A percentile compares a stretch with the other conserved stretches of the same genome.
These are phyloP conservation scores for Ylistrum balloti DNA, from an alignment of 1,140 invertebrate genomes.

Conservation along the genomic window DNA sequence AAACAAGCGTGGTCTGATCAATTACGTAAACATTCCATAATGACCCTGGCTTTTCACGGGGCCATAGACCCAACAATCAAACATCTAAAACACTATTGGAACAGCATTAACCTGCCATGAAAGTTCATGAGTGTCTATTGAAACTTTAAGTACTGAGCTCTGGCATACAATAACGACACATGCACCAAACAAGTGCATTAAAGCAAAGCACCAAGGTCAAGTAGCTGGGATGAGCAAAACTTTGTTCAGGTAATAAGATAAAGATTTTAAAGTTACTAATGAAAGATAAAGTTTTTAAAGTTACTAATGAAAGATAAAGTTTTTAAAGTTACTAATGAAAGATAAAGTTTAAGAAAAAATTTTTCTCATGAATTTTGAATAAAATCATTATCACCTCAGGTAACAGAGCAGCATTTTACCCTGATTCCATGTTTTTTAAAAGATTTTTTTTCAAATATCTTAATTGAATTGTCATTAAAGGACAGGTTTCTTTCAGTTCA, in stretches of 20 bases:
- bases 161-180: neutral
- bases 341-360: neutral
- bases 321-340: neutral
- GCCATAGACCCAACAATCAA: too few relatives aligned
- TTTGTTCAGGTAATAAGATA: neutral
- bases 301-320: neutral
- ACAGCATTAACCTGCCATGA: too few relatives aligned
- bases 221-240: neutral
- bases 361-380: neutral
- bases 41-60: too few relatives aligned
- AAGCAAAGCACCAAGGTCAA: conserved; percentile 17
- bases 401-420: neutral
- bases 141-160: neutral
- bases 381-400: neutral
- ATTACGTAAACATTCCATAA: too few relatives aligned
- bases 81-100: too few relatives aligned
- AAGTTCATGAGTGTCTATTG: neutral
- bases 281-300: too few relatives aligned
- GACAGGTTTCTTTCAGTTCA: too few relatives aligned
- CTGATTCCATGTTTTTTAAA: neutral
- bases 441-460: neutral
- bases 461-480: neutral
- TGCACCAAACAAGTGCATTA: neutral
- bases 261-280: neutral
- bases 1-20: too few relatives aligned